Percentiles rank a stretch among this genome's conserved stretches.
Evolutionary conservation across 2,113 vertebrate genomes (phyloP).

Genomic region (Clupea harengus): DNA sequence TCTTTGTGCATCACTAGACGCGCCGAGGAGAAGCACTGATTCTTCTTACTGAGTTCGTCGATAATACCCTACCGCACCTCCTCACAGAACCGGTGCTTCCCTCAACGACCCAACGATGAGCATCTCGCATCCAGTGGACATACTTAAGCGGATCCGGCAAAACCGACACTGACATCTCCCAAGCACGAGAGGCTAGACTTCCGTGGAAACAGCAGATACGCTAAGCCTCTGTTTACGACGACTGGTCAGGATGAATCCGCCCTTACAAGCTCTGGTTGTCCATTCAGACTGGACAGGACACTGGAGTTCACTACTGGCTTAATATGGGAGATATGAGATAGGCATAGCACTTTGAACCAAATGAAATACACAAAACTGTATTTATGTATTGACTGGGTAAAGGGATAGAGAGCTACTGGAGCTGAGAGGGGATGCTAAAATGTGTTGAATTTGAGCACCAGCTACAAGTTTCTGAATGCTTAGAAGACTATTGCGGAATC

Average conservation of each 20-base stretch:
- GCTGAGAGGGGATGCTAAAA: not conserved
- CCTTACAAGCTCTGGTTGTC: not conserved
- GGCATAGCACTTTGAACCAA: conserved; percentile 35
- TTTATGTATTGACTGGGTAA: conserved; percentile 61
- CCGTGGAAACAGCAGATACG: not conserved
- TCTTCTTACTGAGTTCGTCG: not conserved
- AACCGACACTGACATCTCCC: not conserved
- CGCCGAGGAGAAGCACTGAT: not conserved
- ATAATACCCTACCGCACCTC: not conserved
- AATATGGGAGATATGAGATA: conserved; percentile 32
- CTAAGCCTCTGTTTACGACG: not conserved
- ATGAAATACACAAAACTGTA: conserved; percentile 70
- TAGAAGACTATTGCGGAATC: not conserved
- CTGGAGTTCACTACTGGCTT: conserved; percentile 19
- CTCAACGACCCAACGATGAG: not conserved
- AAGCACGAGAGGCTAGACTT: not conserved
- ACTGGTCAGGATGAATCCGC: not conserved
- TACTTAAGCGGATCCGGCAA: not conserved
- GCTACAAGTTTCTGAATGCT: not conserved
- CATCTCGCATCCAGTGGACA: not conserved
- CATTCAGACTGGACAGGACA: not conserved
- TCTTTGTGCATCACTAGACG: conserved; percentile 11
- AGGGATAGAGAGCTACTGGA: conserved; percentile 36
- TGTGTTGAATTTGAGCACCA: not conserved
- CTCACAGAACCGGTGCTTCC: not conserved